Evolutionary conservation across 1,140 invertebrate species (phyloP).

Genomic region (Riptortus pedestris): DNA sequence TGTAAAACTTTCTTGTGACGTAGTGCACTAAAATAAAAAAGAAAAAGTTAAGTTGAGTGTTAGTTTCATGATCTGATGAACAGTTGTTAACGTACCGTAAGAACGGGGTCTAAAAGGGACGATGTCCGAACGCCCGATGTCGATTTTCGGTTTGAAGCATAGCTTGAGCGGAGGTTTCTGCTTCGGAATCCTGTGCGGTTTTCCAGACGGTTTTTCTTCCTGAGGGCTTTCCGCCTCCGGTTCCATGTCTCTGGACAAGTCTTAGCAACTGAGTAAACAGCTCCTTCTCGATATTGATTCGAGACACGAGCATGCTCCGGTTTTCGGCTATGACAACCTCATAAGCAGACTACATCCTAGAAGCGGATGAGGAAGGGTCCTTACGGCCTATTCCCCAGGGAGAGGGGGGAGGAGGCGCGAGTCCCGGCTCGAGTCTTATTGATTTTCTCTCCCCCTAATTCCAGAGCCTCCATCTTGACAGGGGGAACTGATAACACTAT

Average conservation of each 20-base stretch:
- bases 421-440: too few relatives aligned
- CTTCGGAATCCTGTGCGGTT: background rate
- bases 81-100: slow-evolving; percentile 22
- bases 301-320: background rate
- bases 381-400: background rate
- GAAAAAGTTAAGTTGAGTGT: slow-evolving; percentile 9
- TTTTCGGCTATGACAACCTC: too few relatives aligned
- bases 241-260: background rate
- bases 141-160: slow-evolving; percentile 28
- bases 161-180: slow-evolving; percentile 29
- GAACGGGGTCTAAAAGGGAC: slow-evolving; percentile 25
- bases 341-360: background rate
- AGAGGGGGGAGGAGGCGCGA: too few relatives aligned
- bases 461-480: slow-evolving; percentile 8
- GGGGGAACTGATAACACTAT: too few relatives aligned
- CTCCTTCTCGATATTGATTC: slow-evolving; percentile 12
- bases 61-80: background rate
- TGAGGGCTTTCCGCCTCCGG: background rate
- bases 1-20: slow-evolving; percentile 30
- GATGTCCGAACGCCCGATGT: slow-evolving; percentile 28
- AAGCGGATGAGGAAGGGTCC: background rate
- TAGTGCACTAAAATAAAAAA: slow-evolving; percentile 26
- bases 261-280: slow-evolving; percentile 23
- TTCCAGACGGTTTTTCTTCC: background rate
- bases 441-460: slow-evolving; percentile 1